A percentile compares a stretch with the other conserved stretches of the same genome.
These are phyloP conservation scores for Drosophila bifasciata DNA, from an alignment of 1,140 invertebrate species.

Conservation along the genomic window DNA sequence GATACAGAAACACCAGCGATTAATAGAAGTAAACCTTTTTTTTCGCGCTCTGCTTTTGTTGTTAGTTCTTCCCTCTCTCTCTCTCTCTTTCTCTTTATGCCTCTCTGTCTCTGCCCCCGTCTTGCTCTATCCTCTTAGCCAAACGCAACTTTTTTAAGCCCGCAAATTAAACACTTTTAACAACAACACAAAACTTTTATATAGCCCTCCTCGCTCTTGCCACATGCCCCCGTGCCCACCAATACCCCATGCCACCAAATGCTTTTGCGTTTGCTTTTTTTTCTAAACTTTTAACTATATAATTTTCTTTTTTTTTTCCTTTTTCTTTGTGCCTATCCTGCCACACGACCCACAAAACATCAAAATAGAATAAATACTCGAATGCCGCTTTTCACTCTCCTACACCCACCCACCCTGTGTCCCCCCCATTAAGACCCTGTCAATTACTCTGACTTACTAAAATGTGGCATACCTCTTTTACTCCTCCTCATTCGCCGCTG, in stretches of 20 bases:
- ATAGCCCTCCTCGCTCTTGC: slow-evolving; percentile 22
- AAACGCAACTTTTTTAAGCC: slow-evolving; percentile 78
- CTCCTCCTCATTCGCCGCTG: slow-evolving; percentile 31
- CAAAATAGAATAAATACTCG: slow-evolving; percentile 49
- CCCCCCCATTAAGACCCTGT: slow-evolving; percentile 11
- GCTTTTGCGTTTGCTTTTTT: slow-evolving; percentile 58
- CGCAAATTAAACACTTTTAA: slow-evolving; percentile 79
- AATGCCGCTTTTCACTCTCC: slow-evolving; percentile 63
- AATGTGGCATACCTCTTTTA: slow-evolving; percentile 51
- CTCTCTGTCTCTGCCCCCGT: slow-evolving; percentile 32
- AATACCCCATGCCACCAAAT: slow-evolving; percentile 36
- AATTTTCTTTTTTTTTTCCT: slow-evolving; percentile 36
- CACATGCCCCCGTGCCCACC: slow-evolving; percentile 16
- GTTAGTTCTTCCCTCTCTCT: slow-evolving; percentile 27
- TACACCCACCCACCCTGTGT: no score
- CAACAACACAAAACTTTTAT: slow-evolving; percentile 71
- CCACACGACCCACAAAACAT: slow-evolving; percentile 56
- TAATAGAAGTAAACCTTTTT: slow-evolving; percentile 68
- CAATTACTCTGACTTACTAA: slow-evolving; percentile 67
- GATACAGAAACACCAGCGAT: slow-evolving; percentile 41
- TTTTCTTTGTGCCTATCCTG: slow-evolving; percentile 23
- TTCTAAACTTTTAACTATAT: slow-evolving; percentile 61
- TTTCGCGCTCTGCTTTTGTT: slow-evolving; percentile 49
- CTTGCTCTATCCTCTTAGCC: slow-evolving; percentile 52
- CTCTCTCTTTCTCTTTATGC: slow-evolving; percentile 14